These are phyloP conservation scores for Bubalus kerabau DNA, from an alignment of 2,113 vertebrate genomes.

Conservation along the genomic window DNA sequence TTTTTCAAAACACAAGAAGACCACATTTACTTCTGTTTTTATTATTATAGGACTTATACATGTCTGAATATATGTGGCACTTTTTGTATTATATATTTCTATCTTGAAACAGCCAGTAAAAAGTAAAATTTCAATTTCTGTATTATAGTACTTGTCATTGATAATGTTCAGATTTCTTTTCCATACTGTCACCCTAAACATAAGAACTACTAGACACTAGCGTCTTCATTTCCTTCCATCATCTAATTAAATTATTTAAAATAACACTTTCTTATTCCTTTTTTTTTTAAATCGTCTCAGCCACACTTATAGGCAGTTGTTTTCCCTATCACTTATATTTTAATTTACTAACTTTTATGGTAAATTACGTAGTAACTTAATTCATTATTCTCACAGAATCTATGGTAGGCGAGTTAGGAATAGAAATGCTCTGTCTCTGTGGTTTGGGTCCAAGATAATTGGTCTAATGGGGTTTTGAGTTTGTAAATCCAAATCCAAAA, in stretches of 20 bases:
- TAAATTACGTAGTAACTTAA: neutral
- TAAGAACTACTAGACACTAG: neutral
- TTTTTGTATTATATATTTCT: neutral
- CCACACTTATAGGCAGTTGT: neutral
- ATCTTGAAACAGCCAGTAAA: neutral
- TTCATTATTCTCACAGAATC: neutral
- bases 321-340: neutral
- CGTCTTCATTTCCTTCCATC: neutral
- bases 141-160: neutral
- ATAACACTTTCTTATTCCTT: neutral
- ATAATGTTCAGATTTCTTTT: neutral
- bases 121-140: neutral
- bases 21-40: neutral
- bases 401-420: neutral
- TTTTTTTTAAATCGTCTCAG: neutral
- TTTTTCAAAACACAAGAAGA: neutral
- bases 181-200: neutral
- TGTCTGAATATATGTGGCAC: neutral
- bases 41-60: neutral
- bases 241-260: neutral
- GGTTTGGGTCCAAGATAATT: neutral
- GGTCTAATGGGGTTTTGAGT: neutral
- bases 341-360: neutral
- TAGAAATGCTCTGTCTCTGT: neutral
- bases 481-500: neutral